Evolutionary conservation across 2,797 vertebrate species (phyloP).

Genomic region (Chaetophractus vellerosus): DNA sequence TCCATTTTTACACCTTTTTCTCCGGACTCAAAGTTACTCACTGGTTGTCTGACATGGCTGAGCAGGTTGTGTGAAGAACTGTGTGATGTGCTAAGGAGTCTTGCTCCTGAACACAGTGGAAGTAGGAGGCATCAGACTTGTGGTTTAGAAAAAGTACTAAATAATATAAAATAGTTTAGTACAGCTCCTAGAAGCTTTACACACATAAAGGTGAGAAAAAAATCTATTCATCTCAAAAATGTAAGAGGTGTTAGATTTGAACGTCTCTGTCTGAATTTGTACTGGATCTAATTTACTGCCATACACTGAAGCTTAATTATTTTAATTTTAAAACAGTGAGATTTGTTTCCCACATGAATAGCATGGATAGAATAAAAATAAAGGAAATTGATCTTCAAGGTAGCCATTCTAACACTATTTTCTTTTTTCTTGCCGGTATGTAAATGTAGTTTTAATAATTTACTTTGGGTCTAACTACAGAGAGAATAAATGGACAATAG

Average conservation of each 20-base stretch:
- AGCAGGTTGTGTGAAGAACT: not conserved
- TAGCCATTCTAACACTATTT: not conserved
- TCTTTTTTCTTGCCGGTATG: constrained; percentile 10
- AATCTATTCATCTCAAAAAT: not conserved
- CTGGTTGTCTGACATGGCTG: not conserved
- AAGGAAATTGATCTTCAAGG: not conserved
- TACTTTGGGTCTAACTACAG: not conserved
- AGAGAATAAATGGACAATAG: not conserved
- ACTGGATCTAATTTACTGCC: not conserved
- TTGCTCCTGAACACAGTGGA: not conserved
- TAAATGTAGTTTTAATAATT: constrained; percentile 7
- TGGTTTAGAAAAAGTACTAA: constrained; percentile 54
- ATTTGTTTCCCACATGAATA: not conserved
- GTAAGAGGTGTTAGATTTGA: not conserved
- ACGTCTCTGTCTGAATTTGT: constrained; percentile 18
- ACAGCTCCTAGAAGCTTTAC: not conserved
- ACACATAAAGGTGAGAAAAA: not conserved
- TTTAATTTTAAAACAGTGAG: not conserved
- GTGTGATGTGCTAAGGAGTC: not conserved
- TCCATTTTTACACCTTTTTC: not conserved
- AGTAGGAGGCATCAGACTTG: not conserved
- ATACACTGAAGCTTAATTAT: not conserved
- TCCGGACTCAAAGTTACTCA: not conserved
- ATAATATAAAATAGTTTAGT: not conserved
- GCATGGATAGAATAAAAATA: constrained; percentile 30